Evolutionary conservation across 2,113 vertebrate species (phyloP).

Genomic region (Hippocampus abdominalis): DNA sequence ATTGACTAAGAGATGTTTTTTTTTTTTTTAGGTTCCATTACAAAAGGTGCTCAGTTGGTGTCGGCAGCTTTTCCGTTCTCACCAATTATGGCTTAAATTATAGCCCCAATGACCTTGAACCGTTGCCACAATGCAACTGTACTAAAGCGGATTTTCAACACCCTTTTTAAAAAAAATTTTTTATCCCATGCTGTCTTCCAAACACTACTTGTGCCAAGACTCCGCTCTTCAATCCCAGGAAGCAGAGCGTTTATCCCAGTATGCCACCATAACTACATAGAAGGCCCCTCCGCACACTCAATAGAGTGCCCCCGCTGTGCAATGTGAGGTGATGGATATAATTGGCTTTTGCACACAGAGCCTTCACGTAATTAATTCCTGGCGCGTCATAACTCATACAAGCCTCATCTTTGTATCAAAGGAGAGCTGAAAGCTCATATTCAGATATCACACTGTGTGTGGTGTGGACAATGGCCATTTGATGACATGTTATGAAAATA

Average conservation of each 20-base stretch:
- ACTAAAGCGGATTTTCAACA: not conserved
- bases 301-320: not conserved
- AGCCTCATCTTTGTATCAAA: constrained; percentile 34
- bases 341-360: constrained; percentile 20
- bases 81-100: not conserved
- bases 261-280: not conserved
- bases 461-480: constrained; percentile 25
- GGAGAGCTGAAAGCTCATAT: constrained; percentile 28
- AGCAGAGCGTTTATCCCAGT: constrained; percentile 9
- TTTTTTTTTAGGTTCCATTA: not conserved
- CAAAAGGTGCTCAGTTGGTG: too few relatives aligned
- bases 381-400: constrained; percentile 37
- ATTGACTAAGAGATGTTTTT: too few relatives aligned
- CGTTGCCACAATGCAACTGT: not conserved
- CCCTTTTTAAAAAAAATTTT: not conserved
- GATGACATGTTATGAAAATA: constrained; percentile 21
- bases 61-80: not conserved
- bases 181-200: not conserved
- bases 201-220: not conserved
- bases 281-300: not conserved
- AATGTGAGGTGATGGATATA: constrained; percentile 19
- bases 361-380: constrained; percentile 36
- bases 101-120: not conserved
- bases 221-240: constrained; percentile 21
- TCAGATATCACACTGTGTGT: constrained; percentile 39